A percentile compares a stretch with the other conserved stretches of the same genome.
phyloP scores from a whole-genome alignment of 1,140 invertebrate species.

The Pseudomyrmex gracilis region DNA sequence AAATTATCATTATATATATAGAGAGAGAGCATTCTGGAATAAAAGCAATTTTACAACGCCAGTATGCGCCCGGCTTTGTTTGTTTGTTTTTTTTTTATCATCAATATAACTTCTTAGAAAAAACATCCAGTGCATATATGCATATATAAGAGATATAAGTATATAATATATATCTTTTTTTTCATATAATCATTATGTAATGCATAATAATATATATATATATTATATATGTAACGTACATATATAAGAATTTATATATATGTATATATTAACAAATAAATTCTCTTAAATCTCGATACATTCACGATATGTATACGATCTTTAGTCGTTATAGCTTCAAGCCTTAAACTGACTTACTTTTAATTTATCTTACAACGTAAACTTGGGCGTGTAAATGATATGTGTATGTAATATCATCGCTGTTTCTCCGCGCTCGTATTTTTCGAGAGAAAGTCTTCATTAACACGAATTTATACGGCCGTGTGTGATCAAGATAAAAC shows the following conservation, averaged over 20 bases:
- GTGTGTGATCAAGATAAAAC: background rate
- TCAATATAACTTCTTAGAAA: constrained; percentile 70
- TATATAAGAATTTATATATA: constrained; percentile 74
- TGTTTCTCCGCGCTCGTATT: constrained; percentile 12
- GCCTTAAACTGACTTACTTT: constrained; percentile 66
- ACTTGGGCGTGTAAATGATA: constrained; percentile 78
- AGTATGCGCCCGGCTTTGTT: constrained; percentile 13
- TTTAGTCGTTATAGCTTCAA: constrained; percentile 74
- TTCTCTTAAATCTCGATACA: constrained; percentile 76
- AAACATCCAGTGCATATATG: constrained; percentile 75
- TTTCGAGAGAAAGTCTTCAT: constrained; percentile 12
- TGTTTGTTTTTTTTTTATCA: constrained; percentile 34
- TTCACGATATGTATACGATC: constrained; percentile 80
- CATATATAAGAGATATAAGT: constrained; percentile 77
- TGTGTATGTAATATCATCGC: constrained; percentile 67
- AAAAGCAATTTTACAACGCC: background rate
- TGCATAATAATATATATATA: constrained; percentile 73
- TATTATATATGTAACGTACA: constrained; percentile 74
- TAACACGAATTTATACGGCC: background rate
- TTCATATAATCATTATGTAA: constrained; percentile 69
- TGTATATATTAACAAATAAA: constrained; percentile 80
- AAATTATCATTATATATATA: background rate
- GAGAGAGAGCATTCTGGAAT: background rate
- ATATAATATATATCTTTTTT: constrained; percentile 76
- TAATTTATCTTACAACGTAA: constrained; percentile 71